Evolutionary conservation across 2,797 vertebrate genomes (phyloP).

Genomic region (Sebastolobus alascanus): DNA sequence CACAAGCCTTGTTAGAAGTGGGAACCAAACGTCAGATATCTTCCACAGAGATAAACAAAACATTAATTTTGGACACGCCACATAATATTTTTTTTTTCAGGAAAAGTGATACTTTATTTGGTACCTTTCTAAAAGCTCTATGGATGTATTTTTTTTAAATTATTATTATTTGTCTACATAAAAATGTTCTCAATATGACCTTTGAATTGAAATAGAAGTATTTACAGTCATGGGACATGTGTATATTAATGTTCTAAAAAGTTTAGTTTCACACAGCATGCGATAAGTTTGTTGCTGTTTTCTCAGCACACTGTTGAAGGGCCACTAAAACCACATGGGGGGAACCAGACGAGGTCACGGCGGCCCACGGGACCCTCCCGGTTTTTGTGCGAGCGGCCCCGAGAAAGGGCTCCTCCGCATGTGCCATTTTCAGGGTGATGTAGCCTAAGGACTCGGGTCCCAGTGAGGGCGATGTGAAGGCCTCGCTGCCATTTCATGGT

Average conservation of each 20-base stretch:
- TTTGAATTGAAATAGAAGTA: neutral
- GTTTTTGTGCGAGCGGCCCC: constrained; percentile 21
- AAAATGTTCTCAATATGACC: too few species aligned
- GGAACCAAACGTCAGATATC: too few species aligned
- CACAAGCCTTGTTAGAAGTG: too few species aligned
- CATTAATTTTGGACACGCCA: too few species aligned
- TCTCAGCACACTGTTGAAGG: constrained; percentile 18
- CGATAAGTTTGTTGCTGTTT: constrained; percentile 5
- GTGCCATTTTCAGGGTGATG: constrained; percentile 75
- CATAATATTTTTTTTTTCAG: too few species aligned
- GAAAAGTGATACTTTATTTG: too few species aligned
- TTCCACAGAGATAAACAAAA: too few species aligned
- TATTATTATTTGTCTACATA: too few species aligned
- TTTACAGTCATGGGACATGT: neutral
- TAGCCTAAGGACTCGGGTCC: constrained; percentile 55
- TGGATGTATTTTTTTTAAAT: too few species aligned
- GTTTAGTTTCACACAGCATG: constrained; percentile 12
- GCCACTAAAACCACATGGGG: constrained; percentile 13
- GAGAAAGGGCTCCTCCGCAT: constrained; percentile 21
- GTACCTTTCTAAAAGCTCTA: too few species aligned
- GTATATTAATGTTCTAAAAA: neutral
- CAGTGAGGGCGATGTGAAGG: constrained; percentile 65
- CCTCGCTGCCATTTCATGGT: constrained; percentile 81
- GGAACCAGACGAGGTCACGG: constrained; percentile 47
- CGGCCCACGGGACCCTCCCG: constrained; percentile 31